Conservation (phyloP, 1,140 invertebrate species). For the Phymastichus coffea region DNA sequence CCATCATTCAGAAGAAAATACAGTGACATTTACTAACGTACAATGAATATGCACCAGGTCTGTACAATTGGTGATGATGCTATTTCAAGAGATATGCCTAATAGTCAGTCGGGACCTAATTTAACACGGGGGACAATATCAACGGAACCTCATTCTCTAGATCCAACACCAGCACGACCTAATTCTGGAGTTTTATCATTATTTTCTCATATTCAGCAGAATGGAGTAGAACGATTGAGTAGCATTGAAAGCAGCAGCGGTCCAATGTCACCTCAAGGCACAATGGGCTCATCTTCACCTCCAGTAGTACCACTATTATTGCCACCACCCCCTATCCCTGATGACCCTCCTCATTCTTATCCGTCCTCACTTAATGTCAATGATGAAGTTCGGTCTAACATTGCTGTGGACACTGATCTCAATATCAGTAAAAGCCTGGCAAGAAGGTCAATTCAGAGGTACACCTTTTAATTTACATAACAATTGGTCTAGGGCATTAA, state of each 20-base stretch:
- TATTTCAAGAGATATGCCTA: constrained; percentile 49
- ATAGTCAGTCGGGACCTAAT: constrained; percentile 39
- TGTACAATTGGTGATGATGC: constrained; percentile 54
- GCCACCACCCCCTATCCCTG: constrained; percentile 45
- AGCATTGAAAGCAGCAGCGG: constrained; percentile 59
- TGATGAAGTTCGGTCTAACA: constrained; percentile 45
- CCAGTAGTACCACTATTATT: constrained; percentile 49
- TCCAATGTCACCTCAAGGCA: constrained; percentile 58
- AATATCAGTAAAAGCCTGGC: constrained; percentile 52
- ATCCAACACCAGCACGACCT: constrained; percentile 51
- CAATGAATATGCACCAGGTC: constrained; percentile 43
- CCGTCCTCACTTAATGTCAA: constrained; percentile 52
- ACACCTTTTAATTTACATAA: constrained; percentile 4
- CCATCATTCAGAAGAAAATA: no score
- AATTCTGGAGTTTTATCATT: constrained; percentile 41
- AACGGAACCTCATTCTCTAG: constrained; percentile 56
- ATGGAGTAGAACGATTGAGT: constrained; percentile 48
- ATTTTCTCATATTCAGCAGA: constrained; percentile 54
- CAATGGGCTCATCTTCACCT: constrained; percentile 53
- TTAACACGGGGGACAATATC: constrained; percentile 48
- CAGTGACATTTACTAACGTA: no score
- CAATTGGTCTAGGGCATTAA: no score
- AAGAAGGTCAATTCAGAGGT: constrained; percentile 48
- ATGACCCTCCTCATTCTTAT: constrained; percentile 43
- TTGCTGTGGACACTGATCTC: constrained; percentile 46